phyloP scores from a whole-genome alignment of 2,888 invertebrate genomes.

The Muschampia plurimacula region DNA sequence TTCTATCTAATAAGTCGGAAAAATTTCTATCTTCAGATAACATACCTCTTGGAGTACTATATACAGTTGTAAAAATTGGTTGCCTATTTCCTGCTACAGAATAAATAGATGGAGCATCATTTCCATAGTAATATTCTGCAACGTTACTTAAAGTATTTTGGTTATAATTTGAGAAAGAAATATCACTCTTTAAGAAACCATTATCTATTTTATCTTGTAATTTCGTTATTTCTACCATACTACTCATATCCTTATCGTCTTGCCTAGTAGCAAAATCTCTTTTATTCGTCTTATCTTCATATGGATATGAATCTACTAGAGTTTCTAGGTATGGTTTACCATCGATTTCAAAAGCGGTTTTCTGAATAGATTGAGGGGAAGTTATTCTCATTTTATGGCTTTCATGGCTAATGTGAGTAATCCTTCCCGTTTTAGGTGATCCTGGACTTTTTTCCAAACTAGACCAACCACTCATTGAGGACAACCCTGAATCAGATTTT shows the following conservation, averaged over 20 bases:
- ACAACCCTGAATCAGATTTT: slow-evolving; percentile 94
- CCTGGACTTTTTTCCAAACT: slow-evolving; percentile 94
- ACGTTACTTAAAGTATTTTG: slow-evolving; percentile 69
- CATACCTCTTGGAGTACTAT: slow-evolving; percentile 88
- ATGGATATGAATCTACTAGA: slow-evolving; percentile 82
- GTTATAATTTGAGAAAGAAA: slow-evolving; percentile 60
- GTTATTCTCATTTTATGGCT: slow-evolving; percentile 72
- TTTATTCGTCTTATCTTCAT: slow-evolving; percentile 66
- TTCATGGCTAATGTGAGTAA: slow-evolving; percentile 70
- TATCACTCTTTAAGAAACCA: slow-evolving; percentile 65
- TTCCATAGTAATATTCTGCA: slow-evolving; percentile 76
- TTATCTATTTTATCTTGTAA: slow-evolving; percentile 65
- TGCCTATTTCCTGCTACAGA: slow-evolving; percentile 91
- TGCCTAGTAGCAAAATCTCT: slow-evolving; percentile 66
- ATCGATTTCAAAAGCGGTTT: slow-evolving; percentile 71
- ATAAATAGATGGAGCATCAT: slow-evolving; percentile 89
- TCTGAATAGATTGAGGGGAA: slow-evolving; percentile 74
- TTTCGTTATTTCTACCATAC: slow-evolving; percentile 65
- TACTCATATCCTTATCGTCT: slow-evolving; percentile 63
- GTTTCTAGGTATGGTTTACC: slow-evolving; percentile 84
- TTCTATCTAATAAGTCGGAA: slow-evolving; percentile 89
- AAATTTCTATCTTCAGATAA: slow-evolving; percentile 87
- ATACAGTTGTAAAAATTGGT: slow-evolving; percentile 90
- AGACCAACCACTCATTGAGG: slow-evolving; percentile 95
- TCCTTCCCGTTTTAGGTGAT: slow-evolving; percentile 88